Evolutionary conservation across 2,113 vertebrate genomes (phyloP).

Genomic region (Genyomyrus donnyi): DNA sequence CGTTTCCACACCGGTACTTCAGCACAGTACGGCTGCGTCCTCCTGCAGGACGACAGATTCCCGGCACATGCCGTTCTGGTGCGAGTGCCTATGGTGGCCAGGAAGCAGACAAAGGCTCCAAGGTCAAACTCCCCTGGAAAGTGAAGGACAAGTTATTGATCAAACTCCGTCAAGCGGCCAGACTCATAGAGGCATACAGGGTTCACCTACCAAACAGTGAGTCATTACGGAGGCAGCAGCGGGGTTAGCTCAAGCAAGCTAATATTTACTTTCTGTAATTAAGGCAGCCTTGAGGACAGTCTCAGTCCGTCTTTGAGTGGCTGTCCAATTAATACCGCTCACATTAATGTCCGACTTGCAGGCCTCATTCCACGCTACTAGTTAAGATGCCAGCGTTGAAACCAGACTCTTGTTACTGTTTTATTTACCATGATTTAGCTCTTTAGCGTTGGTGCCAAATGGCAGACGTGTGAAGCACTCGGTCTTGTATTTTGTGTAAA

Average conservation of each 20-base stretch:
- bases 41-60: not conserved
- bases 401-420: not conserved
- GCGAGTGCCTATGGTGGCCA: not conserved
- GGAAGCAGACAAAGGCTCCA: conserved; percentile 17
- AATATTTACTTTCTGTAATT: conserved; percentile 25
- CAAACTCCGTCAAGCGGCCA: conserved; percentile 5
- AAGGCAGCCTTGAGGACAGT: conserved; percentile 13
- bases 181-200: not conserved
- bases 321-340: conserved; percentile 15
- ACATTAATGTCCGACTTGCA: not conserved
- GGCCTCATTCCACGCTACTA: not conserved
- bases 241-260: not conserved
- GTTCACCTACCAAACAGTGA: conserved; percentile 18
- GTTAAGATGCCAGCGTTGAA: conserved; percentile 24
- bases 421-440: not conserved
- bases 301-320: conserved; percentile 20
- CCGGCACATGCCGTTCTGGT: not conserved
- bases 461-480: no score
- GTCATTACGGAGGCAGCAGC: conserved; percentile 5
- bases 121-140: conserved; percentile 14
- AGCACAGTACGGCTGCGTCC: not conserved
- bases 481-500: not conserved
- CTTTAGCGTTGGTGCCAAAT: not conserved
- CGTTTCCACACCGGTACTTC: not conserved
- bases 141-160: conserved; percentile 26